Percentiles rank a stretch among this genome's conserved stretches.
Evolutionary conservation across 2,888 invertebrate species (phyloP).

Genomic region (Saturnia japonica): DNA sequence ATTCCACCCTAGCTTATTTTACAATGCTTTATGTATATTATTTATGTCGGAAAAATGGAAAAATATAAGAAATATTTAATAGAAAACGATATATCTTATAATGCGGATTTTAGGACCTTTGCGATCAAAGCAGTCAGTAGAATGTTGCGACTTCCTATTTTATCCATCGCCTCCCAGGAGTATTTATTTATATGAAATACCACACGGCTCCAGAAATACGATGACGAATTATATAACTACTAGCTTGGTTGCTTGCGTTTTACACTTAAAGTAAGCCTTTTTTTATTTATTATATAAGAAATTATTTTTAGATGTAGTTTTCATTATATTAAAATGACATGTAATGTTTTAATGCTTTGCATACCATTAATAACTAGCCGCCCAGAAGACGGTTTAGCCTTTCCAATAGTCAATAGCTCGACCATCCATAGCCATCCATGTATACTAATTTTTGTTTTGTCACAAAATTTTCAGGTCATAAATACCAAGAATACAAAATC

Average conservation of each 20-base stretch:
- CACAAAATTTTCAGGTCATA: no score
- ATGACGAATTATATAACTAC: constrained; percentile 40
- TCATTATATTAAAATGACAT: neutral
- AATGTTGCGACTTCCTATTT: constrained; percentile 34
- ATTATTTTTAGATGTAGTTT: neutral
- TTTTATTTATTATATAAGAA: neutral
- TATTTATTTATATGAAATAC: constrained; percentile 32
- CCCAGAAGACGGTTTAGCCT: no score
- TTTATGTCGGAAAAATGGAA: neutral
- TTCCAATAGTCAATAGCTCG: no score
- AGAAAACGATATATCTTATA: constrained; percentile 21
- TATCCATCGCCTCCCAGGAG: constrained; percentile 35
- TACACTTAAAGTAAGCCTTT: neutral
- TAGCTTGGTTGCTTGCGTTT: neutral
- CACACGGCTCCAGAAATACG: constrained; percentile 36
- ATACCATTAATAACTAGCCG: no score
- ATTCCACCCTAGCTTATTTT: no score
- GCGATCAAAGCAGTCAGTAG: constrained; percentile 30
- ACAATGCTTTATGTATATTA: no score
- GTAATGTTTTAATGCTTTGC: neutral
- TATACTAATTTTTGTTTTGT: no score
- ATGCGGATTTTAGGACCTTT: constrained; percentile 29
- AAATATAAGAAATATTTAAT: neutral
- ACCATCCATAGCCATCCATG: no score
- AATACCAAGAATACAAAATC: no score